These are phyloP conservation scores for Enteromius viviparus DNA, from an alignment of 2,797 vertebrate genomes.

Conservation along the genomic window DNA sequence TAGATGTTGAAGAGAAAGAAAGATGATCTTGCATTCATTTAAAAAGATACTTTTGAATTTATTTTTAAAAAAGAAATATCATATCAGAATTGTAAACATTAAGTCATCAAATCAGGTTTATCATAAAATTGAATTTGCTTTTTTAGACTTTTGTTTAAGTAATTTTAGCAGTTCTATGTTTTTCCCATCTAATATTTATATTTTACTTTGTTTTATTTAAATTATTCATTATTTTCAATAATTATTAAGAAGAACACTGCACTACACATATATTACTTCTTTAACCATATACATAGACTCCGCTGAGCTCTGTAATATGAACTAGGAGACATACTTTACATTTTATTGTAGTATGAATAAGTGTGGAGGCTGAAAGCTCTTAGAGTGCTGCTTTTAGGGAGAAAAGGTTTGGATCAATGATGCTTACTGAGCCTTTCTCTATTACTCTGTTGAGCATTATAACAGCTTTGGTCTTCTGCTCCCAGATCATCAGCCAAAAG, in stretches of 20 bases:
- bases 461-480: conserved; percentile 94
- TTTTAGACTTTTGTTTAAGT: not conserved
- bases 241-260: not conserved
- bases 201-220: not conserved
- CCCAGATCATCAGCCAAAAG: conserved; percentile 99
- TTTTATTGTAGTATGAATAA: not conserved
- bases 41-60: not conserved
- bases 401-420: not conserved
- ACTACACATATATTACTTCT: not conserved
- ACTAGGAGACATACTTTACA: not conserved
- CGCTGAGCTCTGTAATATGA: not conserved
- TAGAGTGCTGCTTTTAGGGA: not conserved
- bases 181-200: not conserved
- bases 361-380: not conserved
- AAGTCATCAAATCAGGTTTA: not conserved
- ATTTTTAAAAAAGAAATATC: not conserved
- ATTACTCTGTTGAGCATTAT: conserved; percentile 99
- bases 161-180: not conserved
- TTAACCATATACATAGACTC: not conserved
- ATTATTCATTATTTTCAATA: not conserved
- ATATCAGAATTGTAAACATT: not conserved
- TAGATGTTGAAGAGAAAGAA: not conserved
- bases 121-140: not conserved
- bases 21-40: not conserved
- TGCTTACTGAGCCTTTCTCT: conserved; percentile 96